Evolutionary conservation across 1,140 invertebrate genomes (phyloP).

Genomic region (Neoseiulus cucumeris): DNA sequence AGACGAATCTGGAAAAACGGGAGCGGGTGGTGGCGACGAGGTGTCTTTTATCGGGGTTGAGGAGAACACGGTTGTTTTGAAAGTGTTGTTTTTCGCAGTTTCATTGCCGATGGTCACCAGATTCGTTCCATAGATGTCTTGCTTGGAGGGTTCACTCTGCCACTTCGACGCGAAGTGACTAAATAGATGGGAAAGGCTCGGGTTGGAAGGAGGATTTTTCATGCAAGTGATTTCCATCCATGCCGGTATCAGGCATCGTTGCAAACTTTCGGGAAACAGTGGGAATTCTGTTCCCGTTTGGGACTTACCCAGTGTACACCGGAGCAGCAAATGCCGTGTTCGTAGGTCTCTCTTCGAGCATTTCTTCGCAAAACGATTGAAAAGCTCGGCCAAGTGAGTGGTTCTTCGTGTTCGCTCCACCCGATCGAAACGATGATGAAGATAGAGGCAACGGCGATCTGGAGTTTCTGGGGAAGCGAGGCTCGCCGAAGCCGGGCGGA

Average conservation of each 20-base stretch:
- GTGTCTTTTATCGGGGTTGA: neutral
- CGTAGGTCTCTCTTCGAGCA: neutral
- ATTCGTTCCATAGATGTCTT: neutral
- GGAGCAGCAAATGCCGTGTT: neutral
- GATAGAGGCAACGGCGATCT: neutral
- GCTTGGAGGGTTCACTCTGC: neutral
- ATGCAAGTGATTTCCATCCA: neutral
- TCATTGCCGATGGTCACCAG: neutral
- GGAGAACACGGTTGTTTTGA: neutral
- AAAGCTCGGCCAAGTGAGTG: neutral
- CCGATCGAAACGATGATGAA: neutral
- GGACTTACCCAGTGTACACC: constrained; percentile 1
- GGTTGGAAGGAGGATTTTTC: neutral
- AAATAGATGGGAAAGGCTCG: neutral
- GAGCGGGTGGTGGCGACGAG: neutral
- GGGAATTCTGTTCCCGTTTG: neutral
- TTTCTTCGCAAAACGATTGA: neutral
- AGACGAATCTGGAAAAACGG: neutral
- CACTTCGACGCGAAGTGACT: constrained; percentile 9
- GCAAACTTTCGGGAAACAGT: too few relatives aligned
- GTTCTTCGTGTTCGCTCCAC: neutral
- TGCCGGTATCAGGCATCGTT: neutral
- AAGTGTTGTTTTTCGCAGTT: too few relatives aligned
- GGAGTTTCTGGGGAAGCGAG: neutral
- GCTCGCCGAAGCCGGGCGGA: neutral